Base-by-base conservation (phyloP, 2,113 vertebrate species). In the Mesocricetus auratus region DNA sequence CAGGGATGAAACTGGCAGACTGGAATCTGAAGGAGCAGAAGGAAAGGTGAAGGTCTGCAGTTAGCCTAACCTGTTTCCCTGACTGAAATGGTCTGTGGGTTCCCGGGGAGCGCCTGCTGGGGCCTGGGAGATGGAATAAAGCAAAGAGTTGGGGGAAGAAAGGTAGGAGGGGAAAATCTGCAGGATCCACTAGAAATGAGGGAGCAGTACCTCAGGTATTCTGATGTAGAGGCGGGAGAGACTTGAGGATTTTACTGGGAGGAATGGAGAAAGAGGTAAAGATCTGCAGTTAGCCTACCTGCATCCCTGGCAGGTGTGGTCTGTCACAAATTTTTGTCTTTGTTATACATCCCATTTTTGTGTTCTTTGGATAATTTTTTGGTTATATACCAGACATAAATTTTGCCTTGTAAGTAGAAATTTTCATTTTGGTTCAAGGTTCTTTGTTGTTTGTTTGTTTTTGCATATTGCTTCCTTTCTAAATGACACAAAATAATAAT, bases 341-440 rank as follows among this genome's bases (percentile, higher is more conserved):
- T 92, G 36, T 62, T 68, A 10, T 33, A n/a, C 62, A 5, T 64
- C 3, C 2, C 22, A 87, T 77, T 82, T 93, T 89, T 11, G 1
- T 89, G 13, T 86, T 92, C 50, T 94, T 85, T 92, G 71, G 47
- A 2, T 68, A 66, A 92, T 73, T 86, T 62, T 73, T 78, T 3
- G 5, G 5, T 66, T 64, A 26, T 33, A 45, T 79, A 78, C 6
- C 39, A 92, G 81, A 73, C 42, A 86, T 93, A 45, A 56, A 71
- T 78, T 92, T 90, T 83, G 69, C 33, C 53, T 95, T 73, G 15
- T 53, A 83, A 21, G n/a, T 47, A 45, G 17, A 15, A 89, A 45
- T 68, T 69, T 31, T 39, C 21, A 24, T 83, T 60, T 58, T 50
- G 47, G 56, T 13, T 64, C 21, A 50, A 74, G 3, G 31, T n/a